These are phyloP conservation scores for Mythimna vitellina DNA, from an alignment of 2,888 invertebrate species.

Conservation along the genomic window DNA sequence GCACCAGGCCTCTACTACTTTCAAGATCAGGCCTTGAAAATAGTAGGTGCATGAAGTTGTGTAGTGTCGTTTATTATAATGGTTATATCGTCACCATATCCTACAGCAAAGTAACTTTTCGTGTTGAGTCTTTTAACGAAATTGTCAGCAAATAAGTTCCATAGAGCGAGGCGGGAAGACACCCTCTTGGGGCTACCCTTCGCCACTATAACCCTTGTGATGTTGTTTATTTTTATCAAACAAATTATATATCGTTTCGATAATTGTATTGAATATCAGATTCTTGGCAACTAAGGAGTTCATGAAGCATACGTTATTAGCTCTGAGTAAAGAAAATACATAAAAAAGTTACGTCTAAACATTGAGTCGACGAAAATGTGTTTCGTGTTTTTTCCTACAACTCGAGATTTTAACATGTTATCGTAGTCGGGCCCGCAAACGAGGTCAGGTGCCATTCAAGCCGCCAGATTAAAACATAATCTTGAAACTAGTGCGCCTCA, in stretches of 20 bases:
- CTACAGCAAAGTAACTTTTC: too few species aligned
- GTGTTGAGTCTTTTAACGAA: too few species aligned
- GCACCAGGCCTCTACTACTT: too few species aligned
- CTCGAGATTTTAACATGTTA: slow-evolving; percentile 22
- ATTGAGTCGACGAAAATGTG: slow-evolving; percentile 1
- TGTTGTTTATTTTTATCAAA: too few species aligned
- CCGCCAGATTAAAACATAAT: slow-evolving; percentile 45
- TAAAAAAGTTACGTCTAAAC: slow-evolving; percentile 2
- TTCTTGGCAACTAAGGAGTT: neutral
- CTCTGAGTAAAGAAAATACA: neutral
- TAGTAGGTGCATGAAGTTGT: too few species aligned
- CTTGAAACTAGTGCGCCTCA: slow-evolving; percentile 1
- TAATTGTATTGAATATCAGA: slow-evolving; percentile 19
- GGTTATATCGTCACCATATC: too few species aligned
- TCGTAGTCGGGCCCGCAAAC: slow-evolving; percentile 20
- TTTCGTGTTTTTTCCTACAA: slow-evolving; percentile 20
- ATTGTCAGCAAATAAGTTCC: too few species aligned
- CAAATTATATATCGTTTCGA: slow-evolving; percentile 13
- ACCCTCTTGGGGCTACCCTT: too few species aligned
- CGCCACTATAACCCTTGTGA: too few species aligned
- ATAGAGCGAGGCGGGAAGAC: too few species aligned
- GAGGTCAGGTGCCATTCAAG: slow-evolving; percentile 47
- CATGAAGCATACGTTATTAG: neutral
- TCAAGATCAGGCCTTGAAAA: too few species aligned
- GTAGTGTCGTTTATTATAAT: too few species aligned